Percentiles rank a stretch among this genome's conserved stretches.
Conservation (phyloP, 2,888 invertebrate genomes). For the Iselma pallidipennis region DNA sequence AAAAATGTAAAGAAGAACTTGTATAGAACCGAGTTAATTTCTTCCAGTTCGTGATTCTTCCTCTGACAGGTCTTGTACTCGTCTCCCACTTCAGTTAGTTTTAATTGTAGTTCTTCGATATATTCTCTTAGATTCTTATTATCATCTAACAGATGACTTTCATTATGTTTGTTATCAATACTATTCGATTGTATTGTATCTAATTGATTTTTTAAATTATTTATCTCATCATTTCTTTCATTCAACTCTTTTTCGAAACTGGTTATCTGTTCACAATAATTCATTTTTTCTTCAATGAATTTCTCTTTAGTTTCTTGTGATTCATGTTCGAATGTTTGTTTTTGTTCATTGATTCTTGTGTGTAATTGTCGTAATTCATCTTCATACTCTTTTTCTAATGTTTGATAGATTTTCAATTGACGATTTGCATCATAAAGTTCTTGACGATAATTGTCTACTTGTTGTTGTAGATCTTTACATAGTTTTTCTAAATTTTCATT, state of each 20-base stretch:
- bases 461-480: not conserved
- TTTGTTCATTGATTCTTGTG: constrained; percentile 18
- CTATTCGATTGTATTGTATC: constrained; percentile 9
- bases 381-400: constrained; percentile 38
- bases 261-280: constrained; percentile 24
- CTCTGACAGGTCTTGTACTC: not conserved
- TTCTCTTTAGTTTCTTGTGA: constrained; percentile 32
- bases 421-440: constrained; percentile 1
- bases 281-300: constrained; percentile 22
- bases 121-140: not conserved
- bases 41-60: not conserved
- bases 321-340: constrained; percentile 27
- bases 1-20: not conserved
- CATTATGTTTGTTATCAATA: constrained; percentile 24
- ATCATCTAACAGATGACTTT: constrained; percentile 3
- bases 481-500: not conserved
- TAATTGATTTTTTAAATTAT: constrained; percentile 20
- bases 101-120: not conserved
- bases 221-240: constrained; percentile 28
- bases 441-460: not conserved
- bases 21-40: not conserved
- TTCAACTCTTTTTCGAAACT: constrained; percentile 26
- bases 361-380: constrained; percentile 38
- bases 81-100: not conserved
- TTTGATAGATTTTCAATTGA: constrained; percentile 32